A percentile compares a stretch with the other conserved stretches of the same genome.
Evolutionary conservation across 2,797 vertebrate species (phyloP).

Genomic region (Pelodytes ibericus): DNA sequence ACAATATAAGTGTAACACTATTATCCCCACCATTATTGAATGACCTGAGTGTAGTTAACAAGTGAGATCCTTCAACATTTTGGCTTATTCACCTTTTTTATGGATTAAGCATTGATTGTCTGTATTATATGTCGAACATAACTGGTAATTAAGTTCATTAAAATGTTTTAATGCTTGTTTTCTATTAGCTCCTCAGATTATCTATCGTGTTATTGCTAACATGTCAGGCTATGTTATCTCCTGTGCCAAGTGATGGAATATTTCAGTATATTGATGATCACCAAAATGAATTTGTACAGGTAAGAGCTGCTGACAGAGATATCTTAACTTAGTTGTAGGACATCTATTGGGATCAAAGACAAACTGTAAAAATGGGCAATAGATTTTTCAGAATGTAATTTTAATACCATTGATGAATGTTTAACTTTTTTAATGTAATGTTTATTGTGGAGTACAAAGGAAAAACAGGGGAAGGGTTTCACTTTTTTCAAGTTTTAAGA

Average conservation of each 20-base stretch:
- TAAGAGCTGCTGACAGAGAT: conserved; percentile 10
- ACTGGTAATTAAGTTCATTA: not conserved
- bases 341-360: no score
- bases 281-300: conserved; percentile 50
- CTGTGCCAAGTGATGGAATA: conserved; percentile 33
- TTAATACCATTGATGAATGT: no score
- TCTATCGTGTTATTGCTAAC: conserved; percentile 21
- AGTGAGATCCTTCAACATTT: no score
- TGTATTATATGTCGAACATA: not conserved
- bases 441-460: no score
- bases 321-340: no score
- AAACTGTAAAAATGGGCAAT: no score
- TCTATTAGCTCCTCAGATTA: conserved; percentile 23
- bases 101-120: not conserved
- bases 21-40: not conserved
- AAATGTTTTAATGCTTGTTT: conserved; percentile 19
- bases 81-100: not conserved
- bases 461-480: no score
- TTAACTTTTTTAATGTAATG: no score
- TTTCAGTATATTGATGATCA: conserved; percentile 54
- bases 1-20: no score
- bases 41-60: not conserved
- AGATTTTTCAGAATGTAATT: no score
- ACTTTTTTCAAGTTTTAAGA: no score
- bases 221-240: conserved; percentile 26